Conservation (phyloP, 2,888 invertebrate species). For the Eueremaeus valkanovi region DNA sequence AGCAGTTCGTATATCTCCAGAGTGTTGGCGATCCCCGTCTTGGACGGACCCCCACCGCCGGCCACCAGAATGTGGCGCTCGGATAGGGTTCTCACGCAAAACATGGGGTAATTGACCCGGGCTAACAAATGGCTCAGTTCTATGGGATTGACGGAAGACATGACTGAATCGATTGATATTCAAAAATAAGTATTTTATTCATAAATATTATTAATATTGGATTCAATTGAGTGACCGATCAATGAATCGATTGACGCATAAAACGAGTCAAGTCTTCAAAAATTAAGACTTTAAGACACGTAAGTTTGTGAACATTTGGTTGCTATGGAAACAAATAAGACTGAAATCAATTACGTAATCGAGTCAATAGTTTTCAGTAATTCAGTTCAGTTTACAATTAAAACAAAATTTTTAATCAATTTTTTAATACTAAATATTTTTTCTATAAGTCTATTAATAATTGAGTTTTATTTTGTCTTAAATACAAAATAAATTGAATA, state of each 20-base stretch:
- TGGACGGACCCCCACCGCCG: slow-evolving; percentile 94
- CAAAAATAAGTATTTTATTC: neutral
- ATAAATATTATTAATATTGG: neutral
- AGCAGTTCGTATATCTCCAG: slow-evolving; percentile 69
- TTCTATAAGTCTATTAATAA: too few relatives aligned
- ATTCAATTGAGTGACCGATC: neutral
- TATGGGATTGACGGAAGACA: neutral
- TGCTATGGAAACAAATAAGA: neutral
- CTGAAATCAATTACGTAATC: neutral
- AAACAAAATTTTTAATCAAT: neutral
- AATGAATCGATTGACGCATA: too few relatives aligned
- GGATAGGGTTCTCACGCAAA: slow-evolving; percentile 81
- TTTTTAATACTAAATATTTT: too few relatives aligned
- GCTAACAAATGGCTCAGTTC: slow-evolving; percentile 54
- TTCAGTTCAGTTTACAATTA: too few relatives aligned
- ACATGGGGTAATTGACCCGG: slow-evolving; percentile 87
- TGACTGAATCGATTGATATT: neutral
- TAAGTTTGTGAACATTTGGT: neutral
- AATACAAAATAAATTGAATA: neutral
- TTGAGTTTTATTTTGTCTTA: too few relatives aligned
- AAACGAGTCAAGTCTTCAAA: too few relatives aligned
- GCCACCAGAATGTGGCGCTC: slow-evolving; percentile 91
- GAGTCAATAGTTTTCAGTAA: too few relatives aligned
- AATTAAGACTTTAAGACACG: neutral
- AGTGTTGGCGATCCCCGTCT: slow-evolving; percentile 95